A percentile compares a stretch with the other conserved stretches of the same genome.
Conservation (phyloP, 2,888 invertebrate genomes). For the Acheta domesticus region DNA sequence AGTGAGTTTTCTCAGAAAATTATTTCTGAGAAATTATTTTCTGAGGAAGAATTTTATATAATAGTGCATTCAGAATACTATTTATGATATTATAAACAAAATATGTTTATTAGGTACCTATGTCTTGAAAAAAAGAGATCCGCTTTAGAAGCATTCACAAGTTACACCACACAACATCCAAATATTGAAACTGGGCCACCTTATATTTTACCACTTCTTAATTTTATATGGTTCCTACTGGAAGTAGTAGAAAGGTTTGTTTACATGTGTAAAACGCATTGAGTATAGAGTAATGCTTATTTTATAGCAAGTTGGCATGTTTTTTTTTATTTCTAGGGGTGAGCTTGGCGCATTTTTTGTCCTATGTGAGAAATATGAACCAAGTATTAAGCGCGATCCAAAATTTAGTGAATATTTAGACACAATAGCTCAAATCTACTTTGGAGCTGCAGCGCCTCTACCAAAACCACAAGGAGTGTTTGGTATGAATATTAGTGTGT, state of each 20-base stretch:
- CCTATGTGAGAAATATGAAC: slow-evolving; percentile 78
- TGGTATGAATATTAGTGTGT: slow-evolving; percentile 37
- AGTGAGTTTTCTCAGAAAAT: slow-evolving; percentile 54
- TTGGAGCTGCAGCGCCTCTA: slow-evolving; percentile 71
- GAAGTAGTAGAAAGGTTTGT: slow-evolving; percentile 78
- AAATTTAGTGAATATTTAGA: slow-evolving; percentile 82
- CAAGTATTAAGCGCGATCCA: slow-evolving; percentile 78
- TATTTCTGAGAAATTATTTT: no score
- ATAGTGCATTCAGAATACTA: no score
- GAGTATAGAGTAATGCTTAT: neutral
- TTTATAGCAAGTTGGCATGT: neutral
- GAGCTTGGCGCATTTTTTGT: slow-evolving; percentile 74
- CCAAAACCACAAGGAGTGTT: slow-evolving; percentile 58
- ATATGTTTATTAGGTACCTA: slow-evolving; percentile 56
- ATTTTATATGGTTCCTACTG: slow-evolving; percentile 86
- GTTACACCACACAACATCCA: slow-evolving; percentile 82
- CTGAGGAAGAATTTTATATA: no score
- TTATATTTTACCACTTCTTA: slow-evolving; percentile 79
- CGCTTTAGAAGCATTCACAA: slow-evolving; percentile 77
- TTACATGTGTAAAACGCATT: slow-evolving; percentile 11
- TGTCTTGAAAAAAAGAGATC: slow-evolving; percentile 80
- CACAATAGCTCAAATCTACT: slow-evolving; percentile 89
- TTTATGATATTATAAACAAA: no score
- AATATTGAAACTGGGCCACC: slow-evolving; percentile 80
- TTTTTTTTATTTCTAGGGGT: slow-evolving; percentile 58